Base-by-base conservation (phyloP, 1,140 invertebrate species). In the Hylyphantes graminicola region DNA sequence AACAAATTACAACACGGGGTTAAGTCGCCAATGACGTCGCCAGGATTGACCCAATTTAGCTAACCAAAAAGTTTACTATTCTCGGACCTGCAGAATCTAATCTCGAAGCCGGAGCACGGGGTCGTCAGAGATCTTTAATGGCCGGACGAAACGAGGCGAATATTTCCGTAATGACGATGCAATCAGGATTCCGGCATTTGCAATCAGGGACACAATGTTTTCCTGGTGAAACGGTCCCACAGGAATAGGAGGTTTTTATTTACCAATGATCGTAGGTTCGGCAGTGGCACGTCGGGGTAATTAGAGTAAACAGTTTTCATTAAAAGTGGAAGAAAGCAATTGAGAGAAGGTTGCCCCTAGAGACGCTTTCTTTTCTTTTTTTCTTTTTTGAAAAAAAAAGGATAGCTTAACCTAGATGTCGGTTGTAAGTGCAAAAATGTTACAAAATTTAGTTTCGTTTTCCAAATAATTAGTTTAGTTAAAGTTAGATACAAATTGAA, bases 271-370 rank as follows among this genome's bases (percentile, higher is more conserved):
- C 13, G 64, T 54, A 51, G 63, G 17, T n/a, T 8, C 35, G 15
- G 65, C 17, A 68, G 19, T 10, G 53, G 54, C 61, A 57, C 54
- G 77, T 54, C 21, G n/a, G 35, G 53, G 64, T 70, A 80, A 80
- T 80, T 80, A 80, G 53, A 51, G 77, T 53, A 80, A 35, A 80
- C 65, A 70, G 77, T 80, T 74, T 70, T 70, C 77, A 80, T 80
- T 70, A 80, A 80, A 80, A 59, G 17, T 51, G 67, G 48, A 8
- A 35, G 35, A 35, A 35, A 35, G 35, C 35, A 35, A 35, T 35
- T 35, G 35, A 35, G 35, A 35, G 35, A 5, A 35, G 35, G 35
- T 35, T 35, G 35, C 35, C 35, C 35, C 35, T 35, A 35, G 35
- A 35, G 35, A 35, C 35, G 35, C 5, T 35, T 35, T 35, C 5